phyloP scores from a whole-genome alignment of 2,888 invertebrate genomes.

The Homarus gammarus region DNA sequence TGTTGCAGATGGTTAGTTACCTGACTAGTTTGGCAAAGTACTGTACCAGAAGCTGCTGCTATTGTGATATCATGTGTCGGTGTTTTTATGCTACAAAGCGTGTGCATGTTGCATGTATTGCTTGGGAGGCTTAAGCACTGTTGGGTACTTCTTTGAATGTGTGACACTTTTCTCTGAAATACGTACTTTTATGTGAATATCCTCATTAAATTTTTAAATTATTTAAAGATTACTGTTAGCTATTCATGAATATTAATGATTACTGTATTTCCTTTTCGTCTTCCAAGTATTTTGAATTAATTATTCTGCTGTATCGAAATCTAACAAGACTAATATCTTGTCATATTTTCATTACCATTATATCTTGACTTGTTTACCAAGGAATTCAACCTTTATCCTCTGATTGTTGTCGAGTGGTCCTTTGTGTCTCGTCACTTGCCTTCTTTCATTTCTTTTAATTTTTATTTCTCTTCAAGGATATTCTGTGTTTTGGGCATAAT shows the following conservation, averaged over 20 bases:
- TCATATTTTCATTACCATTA: neutral
- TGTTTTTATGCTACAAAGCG: neutral
- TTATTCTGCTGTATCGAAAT: constrained; percentile 26
- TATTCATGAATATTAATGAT: neutral
- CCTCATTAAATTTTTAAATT: neutral
- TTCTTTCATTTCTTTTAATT: constrained; percentile 9
- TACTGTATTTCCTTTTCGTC: neutral
- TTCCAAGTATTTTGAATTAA: neutral
- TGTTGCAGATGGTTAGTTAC: constrained; percentile 36
- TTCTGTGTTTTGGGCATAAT: constrained; percentile 54
- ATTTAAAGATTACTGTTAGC: neutral
- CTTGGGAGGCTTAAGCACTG: constrained; percentile 52
- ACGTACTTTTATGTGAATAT: neutral
- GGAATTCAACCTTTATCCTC: neutral
- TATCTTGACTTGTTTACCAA: neutral
- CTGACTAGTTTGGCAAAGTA: constrained; percentile 32
- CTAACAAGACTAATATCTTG: constrained; percentile 23
- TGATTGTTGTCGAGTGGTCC: neutral
- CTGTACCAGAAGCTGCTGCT: constrained; percentile 49
- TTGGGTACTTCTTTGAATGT: constrained; percentile 14
- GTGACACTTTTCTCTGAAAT: neutral
- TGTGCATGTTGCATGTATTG: constrained; percentile 45
- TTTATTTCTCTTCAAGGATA: constrained; percentile 30
- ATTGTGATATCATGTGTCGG: constrained; percentile 23
- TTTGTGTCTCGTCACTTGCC: neutral